Base-by-base conservation (phyloP, 1,140 invertebrate species). In the Schmidtea mediterranea region DNA sequence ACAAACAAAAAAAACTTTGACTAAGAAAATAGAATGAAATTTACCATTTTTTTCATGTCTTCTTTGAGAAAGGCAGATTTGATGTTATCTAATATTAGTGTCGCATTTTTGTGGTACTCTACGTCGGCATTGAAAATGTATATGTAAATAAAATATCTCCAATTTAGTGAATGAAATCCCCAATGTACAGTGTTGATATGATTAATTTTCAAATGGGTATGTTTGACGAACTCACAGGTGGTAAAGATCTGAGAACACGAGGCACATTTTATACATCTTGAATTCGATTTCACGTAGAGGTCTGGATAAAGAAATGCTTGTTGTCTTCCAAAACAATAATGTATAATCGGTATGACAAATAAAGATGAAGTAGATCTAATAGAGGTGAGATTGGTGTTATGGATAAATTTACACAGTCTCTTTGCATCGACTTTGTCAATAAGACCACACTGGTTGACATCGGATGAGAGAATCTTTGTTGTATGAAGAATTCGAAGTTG, bases 121-220 rank as follows among this genome's bases (percentile, higher is more conserved):
- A 10, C 10, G 26, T 32, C 26, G 3, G 26, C 26, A 32, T 32
- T 32, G 26, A 32, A 32, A 32, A 32, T 32, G 26, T 32, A 32
- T 6, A 32, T 32, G 10, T 32, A 32, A 6, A 32, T 32, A 32
- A 32, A 94, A 46, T 75, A 72, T 40, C 84, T 72, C 89, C 89
- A 95, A 58, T 87, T 82, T 52, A 74, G 69, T 1, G 83, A 87
- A 68, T 94, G 84, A 67, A 94, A 94, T 12, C 89, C 89, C 89
- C 89, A 95, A 63, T 95, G 89, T 59, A 83, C 86, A 43, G 83
- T 90, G 58, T 82, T 84, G 67, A 87, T 81, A 54, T 77, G 69
- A n/a, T 15, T 13, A 5, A 40, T 13, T 52, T 75, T 72, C 26
- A 10, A 6, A 66, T 95, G 86, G 51, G 79, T 80, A 67, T 95